A percentile compares a stretch with the other conserved stretches of the same genome.
phyloP scores from a whole-genome alignment of 30 jellyfish, hydroid and myxozoan species.

The Aurelia aurita complex sp. Pacific region DNA sequence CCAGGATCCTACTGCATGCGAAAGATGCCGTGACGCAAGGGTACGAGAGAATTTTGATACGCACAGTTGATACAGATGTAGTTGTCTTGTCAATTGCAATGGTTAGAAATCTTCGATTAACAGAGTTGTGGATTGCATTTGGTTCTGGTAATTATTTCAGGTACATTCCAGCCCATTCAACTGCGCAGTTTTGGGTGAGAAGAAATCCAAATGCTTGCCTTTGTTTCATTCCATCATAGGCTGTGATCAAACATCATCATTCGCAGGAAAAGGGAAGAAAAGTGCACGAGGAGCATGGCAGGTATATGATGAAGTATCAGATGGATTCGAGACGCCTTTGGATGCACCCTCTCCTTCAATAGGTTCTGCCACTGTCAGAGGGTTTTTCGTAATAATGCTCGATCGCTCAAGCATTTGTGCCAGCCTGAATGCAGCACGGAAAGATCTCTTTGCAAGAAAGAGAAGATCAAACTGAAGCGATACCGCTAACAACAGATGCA shows the following conservation, averaged over 20 bases:
- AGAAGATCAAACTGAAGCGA: conserved; percentile 20
- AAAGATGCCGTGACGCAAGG: not conserved
- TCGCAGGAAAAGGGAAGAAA: conserved; percentile 29
- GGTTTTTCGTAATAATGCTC: not conserved
- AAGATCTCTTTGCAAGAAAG: conserved; percentile 20
- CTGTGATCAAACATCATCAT: conserved; percentile 35
- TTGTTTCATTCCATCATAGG: conserved; percentile 28
- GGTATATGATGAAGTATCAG: conserved; percentile 9
- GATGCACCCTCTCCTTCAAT: not conserved
- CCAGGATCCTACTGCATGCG: not conserved
- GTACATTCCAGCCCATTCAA: not conserved
- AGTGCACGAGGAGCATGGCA: conserved; percentile 36
- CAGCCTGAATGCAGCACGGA: conserved; percentile 3
- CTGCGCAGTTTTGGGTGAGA: conserved; percentile 12
- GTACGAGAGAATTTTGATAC: conserved; percentile 17
- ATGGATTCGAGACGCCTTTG: not conserved
- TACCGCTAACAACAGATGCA: conserved; percentile 1
- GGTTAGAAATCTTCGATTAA: not conserved
- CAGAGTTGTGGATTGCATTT: too few species aligned
- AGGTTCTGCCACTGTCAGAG: conserved; percentile 7
- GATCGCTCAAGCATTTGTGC: conserved; percentile 10
- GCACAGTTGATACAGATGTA: conserved; percentile 42
- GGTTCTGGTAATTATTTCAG: not conserved
- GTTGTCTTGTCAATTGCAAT: conserved; percentile 13
- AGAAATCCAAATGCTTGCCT: conserved; percentile 4